A percentile compares a stretch with the other conserved stretches of the same genome.
phyloP scores from a whole-genome alignment of 2,113 vertebrate species.

The Ramphastos sulfuratus region DNA sequence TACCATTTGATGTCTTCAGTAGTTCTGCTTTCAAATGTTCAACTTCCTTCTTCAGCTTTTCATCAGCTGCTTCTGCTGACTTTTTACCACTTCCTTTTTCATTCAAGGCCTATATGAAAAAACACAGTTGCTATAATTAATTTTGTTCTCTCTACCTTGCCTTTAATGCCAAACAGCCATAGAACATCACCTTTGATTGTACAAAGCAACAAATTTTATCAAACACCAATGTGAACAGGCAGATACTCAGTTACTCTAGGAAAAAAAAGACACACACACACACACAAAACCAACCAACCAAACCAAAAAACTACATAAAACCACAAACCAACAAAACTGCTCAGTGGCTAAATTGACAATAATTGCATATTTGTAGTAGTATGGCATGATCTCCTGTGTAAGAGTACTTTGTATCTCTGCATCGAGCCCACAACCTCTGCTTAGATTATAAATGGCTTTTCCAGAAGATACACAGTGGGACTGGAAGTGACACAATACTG shows the following conservation, averaged over 20 bases:
- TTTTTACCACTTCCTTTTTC: conserved; percentile 63
- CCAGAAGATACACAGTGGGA: background rate
- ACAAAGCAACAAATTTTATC: background rate
- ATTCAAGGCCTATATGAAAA: conserved; percentile 76
- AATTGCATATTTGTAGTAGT: background rate
- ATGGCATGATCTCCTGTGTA: background rate
- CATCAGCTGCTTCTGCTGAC: conserved; percentile 65
- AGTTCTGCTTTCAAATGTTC: conserved; percentile 80
- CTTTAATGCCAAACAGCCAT: background rate
- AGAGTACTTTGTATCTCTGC: background rate
- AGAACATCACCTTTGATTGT: background rate
- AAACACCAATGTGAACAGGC: background rate
- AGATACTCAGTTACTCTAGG: background rate
- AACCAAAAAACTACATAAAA: background rate
- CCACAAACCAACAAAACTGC: background rate
- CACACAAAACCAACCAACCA: background rate
- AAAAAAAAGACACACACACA: background rate
- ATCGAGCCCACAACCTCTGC: background rate
- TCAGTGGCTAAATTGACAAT: background rate
- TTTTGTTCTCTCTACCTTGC: background rate
- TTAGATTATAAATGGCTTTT: background rate
- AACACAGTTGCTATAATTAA: conserved; percentile 10
- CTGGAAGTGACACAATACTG: background rate
- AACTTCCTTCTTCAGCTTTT: conserved; percentile 78
- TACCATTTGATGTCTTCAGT: conserved; percentile 82